These are phyloP conservation scores for Perizoma affinitatum DNA, from an alignment of 2,888 invertebrate species.

Conservation along the genomic window DNA sequence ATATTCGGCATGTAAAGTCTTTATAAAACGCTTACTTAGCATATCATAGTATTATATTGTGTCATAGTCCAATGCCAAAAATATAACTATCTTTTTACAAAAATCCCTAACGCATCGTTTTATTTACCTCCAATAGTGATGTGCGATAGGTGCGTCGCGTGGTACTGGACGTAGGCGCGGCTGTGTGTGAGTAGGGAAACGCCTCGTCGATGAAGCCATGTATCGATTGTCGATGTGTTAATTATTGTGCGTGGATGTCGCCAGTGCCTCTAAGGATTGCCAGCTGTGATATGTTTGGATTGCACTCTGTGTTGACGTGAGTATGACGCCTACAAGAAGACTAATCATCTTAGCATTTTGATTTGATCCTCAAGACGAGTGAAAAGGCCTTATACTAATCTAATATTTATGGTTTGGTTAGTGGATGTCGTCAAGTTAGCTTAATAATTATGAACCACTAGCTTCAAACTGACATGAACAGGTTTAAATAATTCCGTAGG, in stretches of 20 bases:
- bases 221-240: conserved; percentile 20
- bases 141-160: conserved; percentile 27
- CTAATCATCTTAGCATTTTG: conserved; percentile 20
- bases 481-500: conserved; percentile 6
- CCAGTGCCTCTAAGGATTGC: conserved; percentile 28
- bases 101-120: conserved; percentile 80
- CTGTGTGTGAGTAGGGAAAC: conserved; percentile 18
- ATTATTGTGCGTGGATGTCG: conserved; percentile 19
- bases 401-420: conserved; percentile 7
- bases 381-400: conserved; percentile 27
- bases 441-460: conserved; percentile 6
- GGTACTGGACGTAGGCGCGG: conserved; percentile 18
- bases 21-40: conserved; percentile 85
- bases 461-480: conserved; percentile 3
- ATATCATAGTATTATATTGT: conserved; percentile 85
- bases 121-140: conserved; percentile 62
- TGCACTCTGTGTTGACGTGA: conserved; percentile 26
- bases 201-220: conserved; percentile 21
- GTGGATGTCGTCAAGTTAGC: conserved; percentile 13
- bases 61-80: conserved; percentile 85
- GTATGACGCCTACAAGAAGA: conserved; percentile 19
- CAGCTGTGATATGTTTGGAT: conserved; percentile 31
- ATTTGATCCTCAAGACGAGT: conserved; percentile 5
- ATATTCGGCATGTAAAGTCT: conserved; percentile 84
- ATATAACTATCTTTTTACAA: conserved; percentile 85